Evolutionary conservation across 2,797 vertebrate species (phyloP), one percentile per base, ranked within the genome.

Genomic region (Cephalopachus bancanus): DNA sequence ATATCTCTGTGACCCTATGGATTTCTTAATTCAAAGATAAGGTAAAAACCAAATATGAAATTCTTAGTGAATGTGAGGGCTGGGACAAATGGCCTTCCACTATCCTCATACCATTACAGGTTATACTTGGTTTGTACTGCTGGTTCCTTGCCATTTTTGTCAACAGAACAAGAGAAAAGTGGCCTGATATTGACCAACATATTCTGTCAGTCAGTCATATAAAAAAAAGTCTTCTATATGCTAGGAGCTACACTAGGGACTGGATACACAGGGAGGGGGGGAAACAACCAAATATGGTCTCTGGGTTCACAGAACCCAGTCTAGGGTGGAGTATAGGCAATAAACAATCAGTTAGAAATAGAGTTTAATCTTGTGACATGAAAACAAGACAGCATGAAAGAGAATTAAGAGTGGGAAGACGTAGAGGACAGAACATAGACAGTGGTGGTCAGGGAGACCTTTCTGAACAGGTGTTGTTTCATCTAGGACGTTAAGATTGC

Each of bases 91-190:
- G 30, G 37, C 30, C 44, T 78, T 83, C 37, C 26, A 12, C 22
- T 15, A 49, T 44, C 53, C 22, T 95, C 65, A 30, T 5, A 14
- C 72, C 33, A 81, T 75, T 26, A 59, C 0, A 62, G 79, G 26
- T 14, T 22, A 44, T 30, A 28, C 49, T 65, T 16, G 10, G 64
- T 89, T 84, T 87, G n/a, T n/a, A 33, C 60, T 59, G 89, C 74
- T 74, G 80, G 26, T 19, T 75, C 19, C 89, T 53, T 49, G 74
- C 49, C 87, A 93, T 51, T 94, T n/a, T 86, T 72, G 55, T 83
- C 71, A 94, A 57, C 16, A 87, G 64, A 96, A 94, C 37, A 91
- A 1, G 49, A 94, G 59, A 71, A 94, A 93, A 87, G 33, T 59
- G 75, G 62, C 24, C 53, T 83, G 15, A 76, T n/a, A 55, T 0